phyloP scores from a whole-genome alignment of 2,113 vertebrate species.

The Balaeniceps rex region DNA sequence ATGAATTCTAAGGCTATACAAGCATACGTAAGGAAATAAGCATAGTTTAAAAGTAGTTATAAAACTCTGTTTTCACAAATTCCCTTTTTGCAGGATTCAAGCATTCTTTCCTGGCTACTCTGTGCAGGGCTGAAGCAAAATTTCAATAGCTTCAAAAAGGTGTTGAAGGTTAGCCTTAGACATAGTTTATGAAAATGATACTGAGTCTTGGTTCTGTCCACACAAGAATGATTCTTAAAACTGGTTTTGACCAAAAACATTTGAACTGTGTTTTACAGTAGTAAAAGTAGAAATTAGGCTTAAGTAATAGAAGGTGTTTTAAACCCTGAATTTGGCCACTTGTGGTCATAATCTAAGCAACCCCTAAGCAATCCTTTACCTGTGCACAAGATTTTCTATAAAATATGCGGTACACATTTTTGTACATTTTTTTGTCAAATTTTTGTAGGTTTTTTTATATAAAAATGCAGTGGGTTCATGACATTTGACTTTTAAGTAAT shows the following conservation, averaged over 20 bases:
- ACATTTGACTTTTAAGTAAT: not conserved
- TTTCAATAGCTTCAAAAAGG: not conserved
- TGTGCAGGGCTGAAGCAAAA: not conserved
- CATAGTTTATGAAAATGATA: not conserved
- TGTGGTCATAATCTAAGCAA: constrained; percentile 5
- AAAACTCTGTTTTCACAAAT: not conserved
- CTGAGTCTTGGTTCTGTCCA: not conserved
- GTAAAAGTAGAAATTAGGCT: not conserved
- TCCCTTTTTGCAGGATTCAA: not conserved
- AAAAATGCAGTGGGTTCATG: not conserved
- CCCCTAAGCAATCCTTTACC: not conserved
- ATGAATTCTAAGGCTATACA: not conserved
- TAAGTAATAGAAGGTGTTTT: not conserved
- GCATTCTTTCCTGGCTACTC: not conserved
- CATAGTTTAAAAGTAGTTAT: not conserved
- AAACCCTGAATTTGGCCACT: not conserved
- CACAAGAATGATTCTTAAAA: not conserved
- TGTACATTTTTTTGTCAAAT: not conserved
- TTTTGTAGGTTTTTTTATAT: not conserved
- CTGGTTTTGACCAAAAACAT: not conserved
- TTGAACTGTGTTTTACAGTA: not conserved
- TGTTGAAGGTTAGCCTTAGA: not conserved
- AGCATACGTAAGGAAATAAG: not conserved
- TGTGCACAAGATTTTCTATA: not conserved
- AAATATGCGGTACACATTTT: not conserved